These are phyloP conservation scores for Linurgus olivaceus DNA, from an alignment of 2,797 vertebrate genomes.

Conservation along the genomic window DNA sequence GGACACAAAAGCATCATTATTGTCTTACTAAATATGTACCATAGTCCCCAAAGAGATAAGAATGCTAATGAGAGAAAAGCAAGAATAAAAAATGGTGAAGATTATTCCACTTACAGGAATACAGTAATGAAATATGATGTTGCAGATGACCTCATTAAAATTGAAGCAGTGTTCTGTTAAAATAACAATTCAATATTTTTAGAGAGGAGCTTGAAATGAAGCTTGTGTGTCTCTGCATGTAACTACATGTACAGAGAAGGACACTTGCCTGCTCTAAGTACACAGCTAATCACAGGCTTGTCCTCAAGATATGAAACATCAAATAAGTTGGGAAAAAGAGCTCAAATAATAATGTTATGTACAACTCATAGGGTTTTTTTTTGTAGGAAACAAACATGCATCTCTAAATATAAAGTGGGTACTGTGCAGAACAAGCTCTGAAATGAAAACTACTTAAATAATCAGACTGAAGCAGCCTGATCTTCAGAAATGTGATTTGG, in stretches of 20 bases:
- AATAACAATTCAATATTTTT: not conserved
- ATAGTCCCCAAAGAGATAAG: not conserved
- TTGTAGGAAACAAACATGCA: not conserved
- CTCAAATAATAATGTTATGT: not conserved
- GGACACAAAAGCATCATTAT: not conserved
- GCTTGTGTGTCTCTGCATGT: not conserved
- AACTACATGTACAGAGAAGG: not conserved
- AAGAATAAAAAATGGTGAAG: not conserved
- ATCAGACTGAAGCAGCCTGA: conserved; percentile 16
- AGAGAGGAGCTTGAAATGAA: not conserved
- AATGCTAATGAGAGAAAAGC: not conserved
- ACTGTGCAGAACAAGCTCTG: not conserved
- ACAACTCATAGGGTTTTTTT: not conserved
- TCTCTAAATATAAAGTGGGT: not conserved
- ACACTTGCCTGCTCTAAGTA: not conserved
- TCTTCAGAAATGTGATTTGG: conserved; percentile 51
- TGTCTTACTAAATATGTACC: not conserved
- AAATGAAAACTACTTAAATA: conserved; percentile 48
- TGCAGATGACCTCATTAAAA: not conserved
- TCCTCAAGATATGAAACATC: not conserved
- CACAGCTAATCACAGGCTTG: not conserved
- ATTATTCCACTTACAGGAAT: not conserved
- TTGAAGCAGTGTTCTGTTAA: not conserved
- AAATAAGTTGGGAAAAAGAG: not conserved
- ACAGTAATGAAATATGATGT: not conserved